Base-by-base conservation (phyloP, 2,113 vertebrate genomes). In the Ceyx cyanopectus region DNA sequence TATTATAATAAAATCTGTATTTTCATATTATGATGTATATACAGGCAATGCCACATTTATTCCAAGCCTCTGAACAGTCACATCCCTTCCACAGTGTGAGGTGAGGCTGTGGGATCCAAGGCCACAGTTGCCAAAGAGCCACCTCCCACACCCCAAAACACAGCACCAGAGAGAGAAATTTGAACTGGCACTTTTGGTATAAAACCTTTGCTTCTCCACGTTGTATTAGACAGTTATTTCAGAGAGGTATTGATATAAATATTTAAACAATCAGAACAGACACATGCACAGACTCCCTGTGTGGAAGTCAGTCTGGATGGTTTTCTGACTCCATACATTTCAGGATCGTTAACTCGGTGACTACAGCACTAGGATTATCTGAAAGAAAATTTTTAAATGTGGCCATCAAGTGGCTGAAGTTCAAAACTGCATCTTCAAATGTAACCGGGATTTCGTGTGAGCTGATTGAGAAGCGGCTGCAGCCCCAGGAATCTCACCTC, bases 391-490 rank as follows among this genome's bases (percentile, higher is more conserved):
- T 69, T 96, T 96, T 62, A 60, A 89, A 92, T 54, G 92, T 81
- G 93, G 94, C 95, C 96, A 94, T 96, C 96, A 91, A 66, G 65
- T 68, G 95, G 85, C 70, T 92, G 88, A 89, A 93, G 70, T 60
- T 94, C 56, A 95, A 96, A 92, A 94, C 61, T 90, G 34, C 95
- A 81, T 37, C 32, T 60, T 48, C 74, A 95, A 65, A 43, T 65
- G 18, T 18, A 56, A 83, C 2, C 0, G 5, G 10, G 29, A 3
- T 58, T 75, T 57, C 15, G 17, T 14, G 32, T 30, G 26, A 60
- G 29, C 32, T 22, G 56, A 16, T 15, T 5, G 27, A 57, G 4
- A 2, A 14, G 30, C 29, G 1, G 1, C 32, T 23, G 67, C 41
- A 22, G 45, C 7, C 18, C 16, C 12, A 1, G 30, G 54, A 34